Percentiles rank a stretch among this genome's conserved stretches.
phyloP scores from a whole-genome alignment of 2,888 invertebrate species.

The Dexiosoma caninum region DNA sequence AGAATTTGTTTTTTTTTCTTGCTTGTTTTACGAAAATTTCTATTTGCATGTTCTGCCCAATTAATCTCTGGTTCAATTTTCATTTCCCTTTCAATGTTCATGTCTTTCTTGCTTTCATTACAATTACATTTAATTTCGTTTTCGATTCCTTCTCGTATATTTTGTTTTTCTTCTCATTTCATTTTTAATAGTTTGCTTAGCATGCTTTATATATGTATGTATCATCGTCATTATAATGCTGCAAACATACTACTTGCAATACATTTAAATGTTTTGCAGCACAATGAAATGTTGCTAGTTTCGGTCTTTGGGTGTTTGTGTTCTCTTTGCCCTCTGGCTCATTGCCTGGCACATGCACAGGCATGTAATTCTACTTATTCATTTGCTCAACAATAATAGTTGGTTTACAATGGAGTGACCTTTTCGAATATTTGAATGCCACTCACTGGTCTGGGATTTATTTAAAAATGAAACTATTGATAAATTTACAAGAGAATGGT shows the following conservation, averaged over 20 bases:
- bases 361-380: neutral
- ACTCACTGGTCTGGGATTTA: conserved; percentile 21
- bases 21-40: conserved; percentile 1
- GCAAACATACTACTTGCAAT: neutral
- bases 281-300: conserved; percentile 31
- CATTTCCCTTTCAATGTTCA: conserved; percentile 45
- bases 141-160: neutral
- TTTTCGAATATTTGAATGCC: conserved; percentile 14
- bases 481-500: neutral
- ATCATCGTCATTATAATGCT: conserved; percentile 26
- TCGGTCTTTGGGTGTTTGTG: neutral
- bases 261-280: conserved; percentile 23
- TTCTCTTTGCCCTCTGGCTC: neutral
- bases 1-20: neutral
- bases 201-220: conserved; percentile 15
- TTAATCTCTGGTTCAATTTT: conserved; percentile 45
- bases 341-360: neutral
- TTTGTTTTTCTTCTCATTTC: conserved; percentile 8
- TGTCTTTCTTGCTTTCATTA: conserved; percentile 33
- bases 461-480: conserved; percentile 8
- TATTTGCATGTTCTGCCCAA: conserved; percentile 52
- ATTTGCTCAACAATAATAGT: conserved; percentile 18
- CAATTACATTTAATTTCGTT: conserved; percentile 21
- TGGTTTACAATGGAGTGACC: conserved; percentile 31
- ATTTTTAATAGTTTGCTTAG: conserved; percentile 39